Percentiles rank a stretch among this genome's conserved stretches.
Conservation (phyloP, 2,113 vertebrate species). For the Jaculus jaculus region DNA sequence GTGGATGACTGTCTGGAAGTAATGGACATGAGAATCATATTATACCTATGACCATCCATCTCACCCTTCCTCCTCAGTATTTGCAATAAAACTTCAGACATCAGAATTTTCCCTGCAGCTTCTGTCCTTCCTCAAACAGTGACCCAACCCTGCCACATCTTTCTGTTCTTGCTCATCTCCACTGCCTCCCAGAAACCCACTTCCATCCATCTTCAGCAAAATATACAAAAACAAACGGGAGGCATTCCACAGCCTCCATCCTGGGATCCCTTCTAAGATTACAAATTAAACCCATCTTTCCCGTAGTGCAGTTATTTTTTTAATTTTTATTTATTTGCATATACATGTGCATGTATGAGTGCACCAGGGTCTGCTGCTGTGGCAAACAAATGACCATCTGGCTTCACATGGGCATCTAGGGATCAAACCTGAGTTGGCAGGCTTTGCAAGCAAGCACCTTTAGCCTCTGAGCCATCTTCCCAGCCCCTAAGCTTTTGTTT, state of each 20-base stretch:
- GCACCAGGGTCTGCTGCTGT: too few relatives aligned
- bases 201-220: neutral
- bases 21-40: neutral
- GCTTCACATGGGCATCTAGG: too few relatives aligned
- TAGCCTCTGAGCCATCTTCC: too few relatives aligned
- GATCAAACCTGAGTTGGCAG: too few relatives aligned
- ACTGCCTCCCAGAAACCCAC: neutral
- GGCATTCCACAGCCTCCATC: too few relatives aligned
- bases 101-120: neutral
- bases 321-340: too few relatives aligned
- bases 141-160: neutral
- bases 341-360: too few relatives aligned
- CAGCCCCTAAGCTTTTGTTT: neutral
- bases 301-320: neutral
- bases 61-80: neutral
- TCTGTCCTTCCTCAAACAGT: neutral
- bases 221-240: neutral
- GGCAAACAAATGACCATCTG: too few relatives aligned
- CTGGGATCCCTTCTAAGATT: fast-evolving
- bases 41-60: neutral
- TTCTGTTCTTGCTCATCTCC: neutral
- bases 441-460: too few relatives aligned
- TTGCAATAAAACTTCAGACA: neutral
- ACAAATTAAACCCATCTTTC: neutral
- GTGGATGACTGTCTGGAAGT: neutral